phyloP scores from a whole-genome alignment of 1,140 invertebrate species.

The Aleiodes sp. region DNA sequence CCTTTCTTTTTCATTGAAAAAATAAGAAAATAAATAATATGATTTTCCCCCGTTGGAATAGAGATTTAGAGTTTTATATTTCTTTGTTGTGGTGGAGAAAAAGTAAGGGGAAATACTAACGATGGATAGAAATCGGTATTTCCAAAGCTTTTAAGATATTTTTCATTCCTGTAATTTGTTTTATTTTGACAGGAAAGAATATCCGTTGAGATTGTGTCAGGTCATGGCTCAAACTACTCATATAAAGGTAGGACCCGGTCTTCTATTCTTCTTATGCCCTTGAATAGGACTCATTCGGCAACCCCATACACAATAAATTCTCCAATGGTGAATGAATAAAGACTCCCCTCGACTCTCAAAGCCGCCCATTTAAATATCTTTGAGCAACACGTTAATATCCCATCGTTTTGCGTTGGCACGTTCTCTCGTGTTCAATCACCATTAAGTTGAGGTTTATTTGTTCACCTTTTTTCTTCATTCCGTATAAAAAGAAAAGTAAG shows the following conservation, averaged over 20 bases:
- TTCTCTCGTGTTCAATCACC: constrained; percentile 25
- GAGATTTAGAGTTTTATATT: too few species aligned
- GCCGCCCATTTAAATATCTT: constrained; percentile 36
- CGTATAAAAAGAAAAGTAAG: too few species aligned
- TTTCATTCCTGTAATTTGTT: background rate
- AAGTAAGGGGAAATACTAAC: background rate
- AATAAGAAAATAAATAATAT: too few species aligned
- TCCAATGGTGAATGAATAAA: background rate
- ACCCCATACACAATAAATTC: background rate
- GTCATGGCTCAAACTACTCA: background rate
- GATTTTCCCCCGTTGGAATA: too few species aligned
- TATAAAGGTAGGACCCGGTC: background rate
- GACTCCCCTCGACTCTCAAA: background rate
- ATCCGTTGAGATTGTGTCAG: background rate
- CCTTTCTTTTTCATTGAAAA: too few species aligned
- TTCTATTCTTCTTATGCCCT: background rate
- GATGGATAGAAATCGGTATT: background rate
- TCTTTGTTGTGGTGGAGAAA: too few species aligned
- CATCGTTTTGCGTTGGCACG: constrained; percentile 36
- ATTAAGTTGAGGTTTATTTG: too few species aligned
- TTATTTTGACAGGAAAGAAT: constrained; percentile 1
- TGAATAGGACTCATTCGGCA: background rate
- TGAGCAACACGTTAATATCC: constrained; percentile 37
- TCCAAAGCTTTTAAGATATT: background rate
- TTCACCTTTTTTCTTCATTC: background rate